phyloP scores from a whole-genome alignment of 2,113 vertebrate genomes.

The Melospiza melodia region DNA sequence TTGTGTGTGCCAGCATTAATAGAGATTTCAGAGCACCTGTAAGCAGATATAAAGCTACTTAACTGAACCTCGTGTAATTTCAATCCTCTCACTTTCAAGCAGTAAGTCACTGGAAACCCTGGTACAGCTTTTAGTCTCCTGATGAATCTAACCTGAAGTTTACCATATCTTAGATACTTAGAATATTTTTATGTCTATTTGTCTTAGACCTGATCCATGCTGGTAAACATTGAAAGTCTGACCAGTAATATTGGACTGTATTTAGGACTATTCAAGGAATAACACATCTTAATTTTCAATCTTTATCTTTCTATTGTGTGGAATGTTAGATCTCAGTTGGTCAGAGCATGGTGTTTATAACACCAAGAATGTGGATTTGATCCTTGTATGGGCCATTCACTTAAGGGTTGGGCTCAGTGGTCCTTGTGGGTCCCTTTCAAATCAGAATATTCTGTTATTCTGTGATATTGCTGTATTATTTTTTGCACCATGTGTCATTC shows the following conservation, averaged over 20 bases:
- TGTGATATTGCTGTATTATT: background rate
- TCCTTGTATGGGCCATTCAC: background rate
- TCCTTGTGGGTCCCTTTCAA: background rate
- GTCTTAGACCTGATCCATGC: background rate
- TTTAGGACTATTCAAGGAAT: background rate
- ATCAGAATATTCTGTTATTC: background rate
- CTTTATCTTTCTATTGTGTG: background rate
- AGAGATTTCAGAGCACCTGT: slow-evolving; percentile 13
- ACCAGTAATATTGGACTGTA: background rate
- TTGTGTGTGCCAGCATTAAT: slow-evolving; percentile 11
- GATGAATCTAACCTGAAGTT: background rate
- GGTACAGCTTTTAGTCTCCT: background rate
- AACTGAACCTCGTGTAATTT: background rate
- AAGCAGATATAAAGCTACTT: slow-evolving; percentile 43
- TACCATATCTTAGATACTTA: background rate
- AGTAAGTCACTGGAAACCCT: background rate
- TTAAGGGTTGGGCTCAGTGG: background rate
- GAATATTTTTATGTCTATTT: background rate
- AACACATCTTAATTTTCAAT: background rate
- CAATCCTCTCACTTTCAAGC: background rate
- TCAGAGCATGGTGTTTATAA: background rate
- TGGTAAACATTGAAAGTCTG: background rate
- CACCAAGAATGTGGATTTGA: background rate
- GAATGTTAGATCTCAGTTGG: background rate
- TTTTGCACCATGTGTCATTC: background rate